Evolutionary conservation across 2,888 invertebrate species (phyloP), one percentile per base, ranked within the genome.

Genomic region (Lasioglossum marginatum): DNA sequence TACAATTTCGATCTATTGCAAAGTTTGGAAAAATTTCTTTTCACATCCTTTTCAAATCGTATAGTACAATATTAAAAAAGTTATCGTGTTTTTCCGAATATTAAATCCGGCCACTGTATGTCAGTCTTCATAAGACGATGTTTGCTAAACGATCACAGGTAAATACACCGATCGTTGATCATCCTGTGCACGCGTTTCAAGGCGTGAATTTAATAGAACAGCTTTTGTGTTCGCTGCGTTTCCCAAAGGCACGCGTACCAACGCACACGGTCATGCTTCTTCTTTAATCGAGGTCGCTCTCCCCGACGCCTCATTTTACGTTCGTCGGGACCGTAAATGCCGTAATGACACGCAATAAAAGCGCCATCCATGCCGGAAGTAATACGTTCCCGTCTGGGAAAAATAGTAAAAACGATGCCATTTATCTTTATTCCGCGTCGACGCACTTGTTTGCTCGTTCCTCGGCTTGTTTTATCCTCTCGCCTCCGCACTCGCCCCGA

Each of bases 321-420:
- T 79, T 68, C 73, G 66, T 66, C 45, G 74, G 40, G 14, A 45
- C 77, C 83, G 37, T 82, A 82, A 83, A 77, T 45, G 23, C 27
- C 40, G 60, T 52, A 76, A 83, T 73, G 83, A 77, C 66, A 34
- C 48, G 77, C 73, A 52, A 77, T 84, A 83, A 84, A 83, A 60
- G 60, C 77, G 73, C 70, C 70, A 83, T 57, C 68, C 73, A 77
- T 57, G 66, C 43, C 73, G 83, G 77, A 77, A 83, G 73, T 83
- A 77, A 76, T 73, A 40, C 77, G 68, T 60, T 57, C 73, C 57
- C 72, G 82, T 66, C 66, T 37, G n/a, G 31, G 60, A 34, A 74
- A 70, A 83, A 84, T 70, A 77, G 60, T 74, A 70, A 48, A 77
- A 66, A 37, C 77, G 73, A 68, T 31, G 37, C n/a, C 83, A 68